phyloP scores from a whole-genome alignment of 1,140 invertebrate species.

The Dendrolimus punctatus region DNA sequence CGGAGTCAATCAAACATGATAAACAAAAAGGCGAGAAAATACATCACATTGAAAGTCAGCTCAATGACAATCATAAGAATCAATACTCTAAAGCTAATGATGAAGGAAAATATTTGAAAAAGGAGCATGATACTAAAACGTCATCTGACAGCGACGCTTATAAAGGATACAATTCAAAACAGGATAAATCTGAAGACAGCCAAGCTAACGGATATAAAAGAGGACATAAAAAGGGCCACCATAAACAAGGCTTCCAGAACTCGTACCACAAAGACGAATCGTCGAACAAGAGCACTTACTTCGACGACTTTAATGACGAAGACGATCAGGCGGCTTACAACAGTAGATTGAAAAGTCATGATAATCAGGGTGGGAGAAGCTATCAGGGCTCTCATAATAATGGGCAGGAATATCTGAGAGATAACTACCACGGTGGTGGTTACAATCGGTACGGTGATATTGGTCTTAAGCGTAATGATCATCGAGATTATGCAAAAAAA shows the following conservation, averaged over 20 bases:
- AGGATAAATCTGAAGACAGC: slow-evolving; percentile 60
- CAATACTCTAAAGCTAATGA: slow-evolving; percentile 62
- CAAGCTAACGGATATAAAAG: slow-evolving; percentile 63
- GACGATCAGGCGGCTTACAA: slow-evolving; percentile 71
- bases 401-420: slow-evolving; percentile 44
- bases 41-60: slow-evolving; percentile 52
- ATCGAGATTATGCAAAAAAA: slow-evolving; percentile 68
- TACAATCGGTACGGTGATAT: slow-evolving; percentile 69
- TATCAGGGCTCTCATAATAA: slow-evolving; percentile 68
- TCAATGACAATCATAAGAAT: slow-evolving; percentile 59
- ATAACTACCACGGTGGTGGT: slow-evolving; percentile 59
- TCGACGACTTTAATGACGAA: slow-evolving; percentile 75
- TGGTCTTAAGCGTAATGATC: slow-evolving; percentile 57
- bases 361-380: slow-evolving; percentile 61
- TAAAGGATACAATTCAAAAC: slow-evolving; percentile 50
- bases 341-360: slow-evolving; percentile 60
- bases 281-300: slow-evolving; percentile 76
- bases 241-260: slow-evolving; percentile 76
- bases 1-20: slow-evolving; percentile 51
- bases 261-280: slow-evolving; percentile 79
- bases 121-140: slow-evolving; percentile 58
- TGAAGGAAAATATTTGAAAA: slow-evolving; percentile 58
- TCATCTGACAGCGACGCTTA: slow-evolving; percentile 53
- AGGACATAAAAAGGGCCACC: slow-evolving; percentile 76
- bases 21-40: slow-evolving; percentile 62